Evolutionary conservation across 2,888 invertebrate species (phyloP).

Genomic region (Steinernema scapterisci): DNA sequence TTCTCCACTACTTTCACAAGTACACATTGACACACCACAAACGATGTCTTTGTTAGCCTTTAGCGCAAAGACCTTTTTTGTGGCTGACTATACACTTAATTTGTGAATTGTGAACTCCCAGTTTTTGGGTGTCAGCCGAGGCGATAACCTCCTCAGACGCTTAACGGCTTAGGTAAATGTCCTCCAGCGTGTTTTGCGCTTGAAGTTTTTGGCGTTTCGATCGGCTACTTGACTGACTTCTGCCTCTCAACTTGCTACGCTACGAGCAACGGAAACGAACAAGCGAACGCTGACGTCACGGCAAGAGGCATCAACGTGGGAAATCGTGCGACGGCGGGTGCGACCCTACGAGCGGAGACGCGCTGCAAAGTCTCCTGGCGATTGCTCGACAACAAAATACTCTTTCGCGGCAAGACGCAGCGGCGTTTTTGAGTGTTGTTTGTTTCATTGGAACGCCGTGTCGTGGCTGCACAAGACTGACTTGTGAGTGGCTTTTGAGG

Average conservation of each 20-base stretch:
- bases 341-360: not conserved
- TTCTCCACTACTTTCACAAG: not conserved
- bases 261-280: slow-evolving; percentile 22
- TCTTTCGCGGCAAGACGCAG: no score
- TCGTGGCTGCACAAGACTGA: no score
- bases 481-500: no score
- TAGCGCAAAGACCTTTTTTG: not conserved
- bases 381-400: not conserved
- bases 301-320: not conserved
- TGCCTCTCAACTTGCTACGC: slow-evolving; percentile 17
- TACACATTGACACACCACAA: slow-evolving; percentile 11
- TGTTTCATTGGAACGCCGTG: no score
- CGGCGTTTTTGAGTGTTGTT: no score
- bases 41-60: not conserved
- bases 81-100: not conserved
- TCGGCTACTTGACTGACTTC: slow-evolving; percentile 1
- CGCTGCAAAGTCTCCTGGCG: not conserved
- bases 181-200: no score
- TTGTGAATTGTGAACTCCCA: not conserved
- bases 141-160: not conserved
- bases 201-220: no score
- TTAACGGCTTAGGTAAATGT: no score
- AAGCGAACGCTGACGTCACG: slow-evolving; percentile 28
- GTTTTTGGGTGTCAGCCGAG: not conserved
- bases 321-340: slow-evolving; percentile 1